Evolutionary conservation across 2,888 invertebrate genomes (phyloP).

Genomic region (Metallyticus violacea): DNA sequence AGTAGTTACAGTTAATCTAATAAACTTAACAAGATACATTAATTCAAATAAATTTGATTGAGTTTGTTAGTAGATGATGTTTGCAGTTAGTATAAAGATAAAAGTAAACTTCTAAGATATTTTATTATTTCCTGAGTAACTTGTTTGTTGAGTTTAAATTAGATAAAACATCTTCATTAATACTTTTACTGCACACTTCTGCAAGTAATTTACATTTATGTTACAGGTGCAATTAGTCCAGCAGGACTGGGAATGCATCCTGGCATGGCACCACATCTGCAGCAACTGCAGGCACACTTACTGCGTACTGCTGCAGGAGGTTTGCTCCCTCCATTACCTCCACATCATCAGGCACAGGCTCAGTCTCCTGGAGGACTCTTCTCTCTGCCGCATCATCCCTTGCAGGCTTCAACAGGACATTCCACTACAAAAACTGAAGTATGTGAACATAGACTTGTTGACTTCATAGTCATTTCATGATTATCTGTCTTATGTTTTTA

Average conservation of each 20-base stretch:
- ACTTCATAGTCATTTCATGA: too few species aligned
- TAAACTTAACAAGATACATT: too few species aligned
- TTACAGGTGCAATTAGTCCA: slow-evolving; percentile 75
- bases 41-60: too few species aligned
- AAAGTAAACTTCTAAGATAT: too few species aligned
- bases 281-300: slow-evolving; percentile 77
- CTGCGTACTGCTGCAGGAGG: slow-evolving; percentile 60
- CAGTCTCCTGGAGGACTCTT: slow-evolving; percentile 45
- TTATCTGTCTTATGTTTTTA: too few species aligned
- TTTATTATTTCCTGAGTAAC: too few species aligned
- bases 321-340: slow-evolving; percentile 50
- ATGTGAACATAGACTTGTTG: background rate
- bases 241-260: slow-evolving; percentile 64
- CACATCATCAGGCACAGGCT: slow-evolving; percentile 42
- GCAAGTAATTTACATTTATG: background rate
- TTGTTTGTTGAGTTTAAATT: too few species aligned
- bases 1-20: too few species aligned
- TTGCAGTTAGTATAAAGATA: too few species aligned
- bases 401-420: slow-evolving; percentile 38
- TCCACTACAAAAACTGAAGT: slow-evolving; percentile 27
- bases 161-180: too few species aligned
- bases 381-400: slow-evolving; percentile 47
- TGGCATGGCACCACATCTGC: slow-evolving; percentile 62
- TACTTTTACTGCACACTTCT: too few species aligned
- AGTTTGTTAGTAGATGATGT: too few species aligned